phyloP scores from a whole-genome alignment of 2,888 invertebrate genomes.

The Drosophila stalkeri region DNA sequence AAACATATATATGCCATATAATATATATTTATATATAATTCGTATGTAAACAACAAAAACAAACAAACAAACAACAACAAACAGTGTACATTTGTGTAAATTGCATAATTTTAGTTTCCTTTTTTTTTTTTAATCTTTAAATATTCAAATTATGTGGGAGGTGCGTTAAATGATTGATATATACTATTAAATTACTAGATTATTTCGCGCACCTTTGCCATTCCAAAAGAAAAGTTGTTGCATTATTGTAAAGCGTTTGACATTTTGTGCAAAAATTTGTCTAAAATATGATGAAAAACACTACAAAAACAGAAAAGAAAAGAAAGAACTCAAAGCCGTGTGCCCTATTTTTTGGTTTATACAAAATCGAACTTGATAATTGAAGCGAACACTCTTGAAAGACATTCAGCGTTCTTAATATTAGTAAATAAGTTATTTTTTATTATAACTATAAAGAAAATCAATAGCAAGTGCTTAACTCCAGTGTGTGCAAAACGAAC shows the following conservation, averaged over 20 bases:
- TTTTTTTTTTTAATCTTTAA: slow-evolving; percentile 18
- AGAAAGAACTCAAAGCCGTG: slow-evolving; percentile 63
- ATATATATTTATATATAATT: slow-evolving; percentile 52
- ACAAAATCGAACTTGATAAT: slow-evolving; percentile 44
- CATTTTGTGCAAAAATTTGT: slow-evolving; percentile 66
- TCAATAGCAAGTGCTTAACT: slow-evolving; percentile 17
- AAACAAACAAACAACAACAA: slow-evolving; percentile 43
- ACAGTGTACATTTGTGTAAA: slow-evolving; percentile 56
- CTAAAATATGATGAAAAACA: slow-evolving; percentile 67
- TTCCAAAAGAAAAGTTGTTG: slow-evolving; percentile 9
- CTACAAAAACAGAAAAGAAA: slow-evolving; percentile 34
- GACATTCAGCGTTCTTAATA: slow-evolving; percentile 42
- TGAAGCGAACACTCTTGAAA: slow-evolving; percentile 83
- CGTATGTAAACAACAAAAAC: slow-evolving; percentile 35
- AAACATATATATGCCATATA: slow-evolving; percentile 48
- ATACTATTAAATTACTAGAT: neutral
- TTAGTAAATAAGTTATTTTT: slow-evolving; percentile 47
- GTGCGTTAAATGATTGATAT: slow-evolving; percentile 27
- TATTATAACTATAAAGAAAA: slow-evolving; percentile 8
- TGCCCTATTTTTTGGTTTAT: slow-evolving; percentile 53
- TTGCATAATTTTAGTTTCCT: slow-evolving; percentile 48
- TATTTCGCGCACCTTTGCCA: slow-evolving; percentile 25
- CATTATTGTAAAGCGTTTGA: slow-evolving; percentile 43
- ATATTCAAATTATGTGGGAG: slow-evolving; percentile 35
- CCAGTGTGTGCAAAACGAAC: slow-evolving; percentile 49